phyloP scores from a whole-genome alignment of 2,113 vertebrate species.

The Ariopsis seemanni region DNA sequence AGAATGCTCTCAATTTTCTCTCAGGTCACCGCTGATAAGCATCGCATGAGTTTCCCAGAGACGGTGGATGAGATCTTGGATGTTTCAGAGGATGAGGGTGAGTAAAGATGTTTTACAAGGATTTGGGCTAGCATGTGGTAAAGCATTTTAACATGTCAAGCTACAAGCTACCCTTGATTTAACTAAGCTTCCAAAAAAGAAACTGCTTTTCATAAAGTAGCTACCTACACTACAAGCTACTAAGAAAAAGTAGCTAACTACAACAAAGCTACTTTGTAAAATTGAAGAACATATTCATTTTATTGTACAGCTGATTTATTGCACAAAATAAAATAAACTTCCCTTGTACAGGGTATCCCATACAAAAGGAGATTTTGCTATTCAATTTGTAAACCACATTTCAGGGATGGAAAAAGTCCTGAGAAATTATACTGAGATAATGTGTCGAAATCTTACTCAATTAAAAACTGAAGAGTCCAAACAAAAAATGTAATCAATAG shows the following conservation, averaged over 20 bases:
- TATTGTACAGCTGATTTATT: neutral
- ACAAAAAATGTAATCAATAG: neutral
- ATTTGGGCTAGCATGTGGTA: neutral
- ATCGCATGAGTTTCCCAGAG: slow-evolving; percentile 96
- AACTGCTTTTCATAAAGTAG: neutral
- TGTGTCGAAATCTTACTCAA: neutral
- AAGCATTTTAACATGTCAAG: neutral
- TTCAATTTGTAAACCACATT: neutral
- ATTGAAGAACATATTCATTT: neutral
- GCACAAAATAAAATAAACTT: neutral
- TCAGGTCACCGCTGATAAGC: slow-evolving; percentile 84
- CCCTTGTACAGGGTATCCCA: neutral
- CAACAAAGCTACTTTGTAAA: neutral
- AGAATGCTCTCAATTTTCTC: slow-evolving; percentile 9
- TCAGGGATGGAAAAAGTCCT: neutral
- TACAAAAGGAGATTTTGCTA: neutral
- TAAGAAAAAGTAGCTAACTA: neutral
- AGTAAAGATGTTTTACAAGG: slow-evolving; percentile 36
- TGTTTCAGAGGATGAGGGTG: slow-evolving; percentile 98
- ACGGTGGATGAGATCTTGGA: slow-evolving; percentile 95
- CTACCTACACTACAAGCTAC: neutral
- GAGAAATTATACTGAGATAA: neutral
- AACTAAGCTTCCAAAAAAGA: slow-evolving; percentile 14
- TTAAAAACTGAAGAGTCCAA: neutral
- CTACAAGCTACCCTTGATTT: neutral